Percentiles rank a stretch among this genome's conserved stretches.
Evolutionary conservation across 2,797 vertebrate species (phyloP).

Genomic region (Valencia hispanica): DNA sequence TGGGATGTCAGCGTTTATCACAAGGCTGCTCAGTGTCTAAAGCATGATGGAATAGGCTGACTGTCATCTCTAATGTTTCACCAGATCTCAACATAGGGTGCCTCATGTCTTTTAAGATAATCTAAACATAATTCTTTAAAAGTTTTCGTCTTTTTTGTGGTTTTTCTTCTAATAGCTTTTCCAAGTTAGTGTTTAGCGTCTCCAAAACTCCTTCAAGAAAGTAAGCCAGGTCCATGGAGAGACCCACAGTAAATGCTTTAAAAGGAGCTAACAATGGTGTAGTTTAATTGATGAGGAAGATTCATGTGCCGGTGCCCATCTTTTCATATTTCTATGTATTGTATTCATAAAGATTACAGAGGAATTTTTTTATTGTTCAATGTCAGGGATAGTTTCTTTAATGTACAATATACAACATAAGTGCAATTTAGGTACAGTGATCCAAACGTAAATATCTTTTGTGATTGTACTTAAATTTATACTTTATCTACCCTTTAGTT

Average conservation of each 20-base stretch:
- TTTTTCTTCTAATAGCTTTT: neutral
- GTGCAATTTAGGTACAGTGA: neutral
- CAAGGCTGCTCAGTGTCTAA: constrained; percentile 5
- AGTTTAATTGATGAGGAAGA: neutral
- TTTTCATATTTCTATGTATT: neutral
- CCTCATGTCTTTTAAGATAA: neutral
- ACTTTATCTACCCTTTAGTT: too few species aligned
- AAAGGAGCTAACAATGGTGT: neutral
- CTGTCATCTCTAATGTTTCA: neutral
- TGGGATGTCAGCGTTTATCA: constrained; percentile 29
- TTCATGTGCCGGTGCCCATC: neutral
- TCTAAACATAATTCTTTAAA: neutral
- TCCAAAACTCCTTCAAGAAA: neutral
- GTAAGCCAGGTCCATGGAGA: neutral
- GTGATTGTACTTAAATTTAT: too few species aligned
- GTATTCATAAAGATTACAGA: neutral
- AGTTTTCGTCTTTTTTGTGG: constrained; percentile 37
- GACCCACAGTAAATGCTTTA: neutral
- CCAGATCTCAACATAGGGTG: neutral
- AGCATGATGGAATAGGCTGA: neutral
- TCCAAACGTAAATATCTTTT: neutral
- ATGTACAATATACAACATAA: neutral
- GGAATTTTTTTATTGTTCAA: too few species aligned
- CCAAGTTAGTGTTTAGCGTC: neutral
- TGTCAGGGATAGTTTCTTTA: neutral